Conservation (phyloP, 2,113 vertebrate species). For the Sylvietta virens region DNA sequence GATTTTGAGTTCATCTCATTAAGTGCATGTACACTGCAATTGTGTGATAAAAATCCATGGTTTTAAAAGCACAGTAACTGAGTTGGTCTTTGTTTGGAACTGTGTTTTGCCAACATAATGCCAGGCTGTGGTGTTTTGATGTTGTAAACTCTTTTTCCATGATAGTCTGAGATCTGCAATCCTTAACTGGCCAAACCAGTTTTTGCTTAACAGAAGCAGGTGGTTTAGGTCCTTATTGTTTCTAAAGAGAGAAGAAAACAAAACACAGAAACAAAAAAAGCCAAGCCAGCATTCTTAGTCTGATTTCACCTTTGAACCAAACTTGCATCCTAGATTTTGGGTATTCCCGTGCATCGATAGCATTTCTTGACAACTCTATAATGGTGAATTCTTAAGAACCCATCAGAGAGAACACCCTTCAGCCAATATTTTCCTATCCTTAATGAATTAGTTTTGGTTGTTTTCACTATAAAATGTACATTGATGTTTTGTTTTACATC, state of each 20-base stretch:
- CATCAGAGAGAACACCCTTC: background rate
- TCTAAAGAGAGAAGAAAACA: background rate
- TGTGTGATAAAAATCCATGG: background rate
- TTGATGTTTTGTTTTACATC: background rate
- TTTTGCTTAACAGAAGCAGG: background rate
- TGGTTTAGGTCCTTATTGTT: background rate
- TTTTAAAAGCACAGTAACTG: background rate
- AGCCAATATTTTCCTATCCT: background rate
- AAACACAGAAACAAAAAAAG: background rate
- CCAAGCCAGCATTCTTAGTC: background rate
- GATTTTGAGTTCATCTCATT: background rate
- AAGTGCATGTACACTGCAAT: rapidly evolving
- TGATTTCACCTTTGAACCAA: background rate
- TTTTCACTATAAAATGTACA: background rate
- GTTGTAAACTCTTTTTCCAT: background rate
- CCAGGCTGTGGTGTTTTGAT: background rate
- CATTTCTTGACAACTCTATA: background rate
- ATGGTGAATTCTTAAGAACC: background rate
- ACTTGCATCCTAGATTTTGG: background rate
- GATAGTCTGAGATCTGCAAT: background rate
- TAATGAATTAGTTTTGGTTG: background rate
- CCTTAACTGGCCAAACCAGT: conserved; percentile 25
- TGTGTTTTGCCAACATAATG: background rate
- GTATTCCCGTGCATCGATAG: background rate
- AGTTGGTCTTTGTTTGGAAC: background rate